Evolutionary conservation across 35 echinoderm and acorn worm genomes (phyloP).

Genomic region (Strongylocentrotus purpuratus): DNA sequence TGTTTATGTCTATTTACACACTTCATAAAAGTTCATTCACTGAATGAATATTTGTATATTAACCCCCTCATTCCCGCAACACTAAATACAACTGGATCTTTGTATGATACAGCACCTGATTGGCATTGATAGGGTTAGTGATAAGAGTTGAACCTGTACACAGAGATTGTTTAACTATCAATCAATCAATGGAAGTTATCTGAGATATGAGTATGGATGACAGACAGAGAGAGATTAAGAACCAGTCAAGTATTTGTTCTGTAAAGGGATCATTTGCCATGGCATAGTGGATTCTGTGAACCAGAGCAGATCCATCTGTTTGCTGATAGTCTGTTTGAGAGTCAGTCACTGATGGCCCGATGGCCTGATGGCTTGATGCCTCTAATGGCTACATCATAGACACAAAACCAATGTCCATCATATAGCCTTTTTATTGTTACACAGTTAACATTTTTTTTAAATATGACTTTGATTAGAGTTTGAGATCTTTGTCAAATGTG

Average conservation of each 20-base stretch:
- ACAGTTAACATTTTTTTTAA: too few relatives aligned
- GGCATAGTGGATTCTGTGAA: neutral
- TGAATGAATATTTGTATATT: neutral
- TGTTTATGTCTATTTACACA: slow-evolving; percentile 4
- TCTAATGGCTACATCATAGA: too few relatives aligned
- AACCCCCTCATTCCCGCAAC: neutral
- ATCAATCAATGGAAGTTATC: neutral
- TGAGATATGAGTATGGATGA: neutral
- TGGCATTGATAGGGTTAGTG: neutral
- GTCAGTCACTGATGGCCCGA: too few relatives aligned
- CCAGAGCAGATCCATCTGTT: neutral
- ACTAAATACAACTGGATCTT: neutral
- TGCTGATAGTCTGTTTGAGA: neutral
- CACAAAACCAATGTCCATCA: too few relatives aligned
- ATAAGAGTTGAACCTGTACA: neutral
- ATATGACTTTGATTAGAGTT: too few relatives aligned
- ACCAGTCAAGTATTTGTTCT: neutral
- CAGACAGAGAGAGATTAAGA: neutral
- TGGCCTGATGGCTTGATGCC: too few relatives aligned
- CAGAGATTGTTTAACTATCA: neutral
- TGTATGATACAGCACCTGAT: neutral
- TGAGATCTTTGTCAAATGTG: too few relatives aligned
- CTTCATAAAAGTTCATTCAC: neutral
- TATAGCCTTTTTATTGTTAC: too few relatives aligned
- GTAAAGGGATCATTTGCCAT: neutral